These are phyloP conservation scores for Myripristis murdjan DNA, from an alignment of 2,797 vertebrate species.

Conservation along the genomic window DNA sequence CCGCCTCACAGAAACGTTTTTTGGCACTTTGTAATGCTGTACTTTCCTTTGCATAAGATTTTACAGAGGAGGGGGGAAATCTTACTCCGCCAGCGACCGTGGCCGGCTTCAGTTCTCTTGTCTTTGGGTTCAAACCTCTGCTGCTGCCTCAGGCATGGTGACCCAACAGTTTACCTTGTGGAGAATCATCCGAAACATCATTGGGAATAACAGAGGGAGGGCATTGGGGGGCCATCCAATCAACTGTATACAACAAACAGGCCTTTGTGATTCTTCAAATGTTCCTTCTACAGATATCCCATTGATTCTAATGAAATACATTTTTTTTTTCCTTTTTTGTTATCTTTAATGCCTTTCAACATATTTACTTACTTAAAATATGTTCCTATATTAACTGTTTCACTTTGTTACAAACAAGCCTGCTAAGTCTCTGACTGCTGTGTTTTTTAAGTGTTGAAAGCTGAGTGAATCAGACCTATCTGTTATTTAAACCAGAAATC, in stretches of 20 bases:
- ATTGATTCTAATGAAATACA: background rate
- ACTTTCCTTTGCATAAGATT: conserved; percentile 19
- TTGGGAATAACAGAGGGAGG: conserved; percentile 39
- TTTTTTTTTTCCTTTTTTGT: background rate
- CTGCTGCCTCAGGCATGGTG: conserved; percentile 76
- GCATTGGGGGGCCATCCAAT: conserved; percentile 32
- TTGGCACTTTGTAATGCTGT: conserved; percentile 1
- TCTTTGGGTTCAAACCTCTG: conserved; percentile 72
- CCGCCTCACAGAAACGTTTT: conserved; percentile 1
- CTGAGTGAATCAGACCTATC: conserved; percentile 6
- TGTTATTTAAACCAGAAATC: conserved; percentile 25
- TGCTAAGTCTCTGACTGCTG: conserved; percentile 3
- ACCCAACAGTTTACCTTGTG: conserved; percentile 82
- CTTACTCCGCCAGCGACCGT: conserved; percentile 25
- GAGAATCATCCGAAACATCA: conserved; percentile 66
- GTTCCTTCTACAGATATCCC: conserved; percentile 1
- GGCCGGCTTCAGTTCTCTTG: conserved; percentile 77
- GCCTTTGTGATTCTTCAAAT: conserved; percentile 15
- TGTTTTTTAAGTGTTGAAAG: conserved; percentile 18
- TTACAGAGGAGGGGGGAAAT: conserved; percentile 7
- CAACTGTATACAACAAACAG: conserved; percentile 19
- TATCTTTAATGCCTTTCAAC: conserved; percentile 47
- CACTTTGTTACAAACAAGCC: background rate
- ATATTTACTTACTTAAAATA: conserved; percentile 9
- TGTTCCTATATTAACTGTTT: background rate